Conservation (phyloP, 2,113 vertebrate genomes). For the Polypterus senegalus region DNA sequence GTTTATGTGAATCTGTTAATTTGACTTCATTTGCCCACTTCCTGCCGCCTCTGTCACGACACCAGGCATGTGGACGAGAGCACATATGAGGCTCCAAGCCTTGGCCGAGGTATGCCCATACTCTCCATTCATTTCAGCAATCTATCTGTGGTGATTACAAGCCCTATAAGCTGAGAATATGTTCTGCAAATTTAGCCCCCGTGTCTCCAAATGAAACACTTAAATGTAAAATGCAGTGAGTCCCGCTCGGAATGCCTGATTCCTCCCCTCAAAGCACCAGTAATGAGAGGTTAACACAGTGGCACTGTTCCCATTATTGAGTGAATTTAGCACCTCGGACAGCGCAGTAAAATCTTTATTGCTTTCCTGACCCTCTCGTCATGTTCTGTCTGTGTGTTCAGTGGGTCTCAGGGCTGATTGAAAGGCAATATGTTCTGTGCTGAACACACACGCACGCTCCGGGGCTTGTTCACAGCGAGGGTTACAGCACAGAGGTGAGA, state of each 20-base stretch:
- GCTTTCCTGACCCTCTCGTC: constrained; percentile 95
- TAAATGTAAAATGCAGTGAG: constrained; percentile 55
- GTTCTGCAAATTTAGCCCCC: too few relatives aligned
- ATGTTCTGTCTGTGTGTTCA: constrained; percentile 84
- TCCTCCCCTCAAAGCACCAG: constrained; percentile 79
- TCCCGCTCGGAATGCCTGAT: constrained; percentile 51
- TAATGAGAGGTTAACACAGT: constrained; percentile 97
- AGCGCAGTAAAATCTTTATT: constrained; percentile 98
- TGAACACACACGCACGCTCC: constrained; percentile 92
- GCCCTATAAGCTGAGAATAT: too few relatives aligned
- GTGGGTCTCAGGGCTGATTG: constrained; percentile 90
- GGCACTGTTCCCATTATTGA: constrained; percentile 96
- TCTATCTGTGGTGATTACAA: too few relatives aligned
- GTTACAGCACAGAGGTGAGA: constrained; percentile 80
- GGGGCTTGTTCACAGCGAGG: constrained; percentile 84
- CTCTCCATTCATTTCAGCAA: too few relatives aligned
- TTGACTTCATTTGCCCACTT: too few relatives aligned
- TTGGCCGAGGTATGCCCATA: too few relatives aligned
- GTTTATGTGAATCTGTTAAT: too few relatives aligned
- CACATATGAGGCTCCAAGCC: too few relatives aligned
- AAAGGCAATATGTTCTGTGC: constrained; percentile 97
- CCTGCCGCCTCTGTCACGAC: too few relatives aligned
- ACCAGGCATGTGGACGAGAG: too few relatives aligned
- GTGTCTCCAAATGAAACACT: constrained; percentile 51
- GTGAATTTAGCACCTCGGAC: constrained; percentile 97